Evolutionary conservation across 2,113 vertebrate species (phyloP).

Genomic region (Pristiophorus japonicus): DNA sequence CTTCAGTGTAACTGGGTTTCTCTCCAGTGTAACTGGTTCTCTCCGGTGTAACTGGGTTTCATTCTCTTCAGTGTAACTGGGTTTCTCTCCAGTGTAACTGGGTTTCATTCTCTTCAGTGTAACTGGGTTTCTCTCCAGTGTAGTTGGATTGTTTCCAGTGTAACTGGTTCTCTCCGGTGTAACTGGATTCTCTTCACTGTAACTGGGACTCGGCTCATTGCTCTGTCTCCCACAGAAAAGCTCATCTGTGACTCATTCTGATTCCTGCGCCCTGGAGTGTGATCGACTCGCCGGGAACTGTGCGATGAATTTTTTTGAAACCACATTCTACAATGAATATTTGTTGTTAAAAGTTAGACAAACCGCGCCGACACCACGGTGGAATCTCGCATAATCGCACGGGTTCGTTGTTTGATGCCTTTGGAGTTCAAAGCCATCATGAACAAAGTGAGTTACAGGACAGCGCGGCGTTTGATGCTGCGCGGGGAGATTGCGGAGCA

Average conservation of each 20-base stretch:
- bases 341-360: too few relatives aligned
- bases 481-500: neutral
- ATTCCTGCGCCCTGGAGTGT: neutral
- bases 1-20: too few relatives aligned
- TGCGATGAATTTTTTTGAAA: neutral
- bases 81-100: neutral
- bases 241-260: neutral
- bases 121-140: neutral
- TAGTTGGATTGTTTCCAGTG: too few relatives aligned
- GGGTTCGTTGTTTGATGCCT: neutral
- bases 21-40: too few relatives aligned
- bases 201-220: neutral
- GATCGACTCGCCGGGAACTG: neutral
- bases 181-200: too few relatives aligned
- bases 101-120: too few relatives aligned
- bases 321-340: neutral
- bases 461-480: neutral
- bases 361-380: neutral
- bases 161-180: too few relatives aligned
- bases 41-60: too few relatives aligned
- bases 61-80: too few relatives aligned
- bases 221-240: neutral
- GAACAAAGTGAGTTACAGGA: neutral
- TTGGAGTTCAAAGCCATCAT: neutral
- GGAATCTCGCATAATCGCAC: neutral